Conservation (phyloP, 2,797 vertebrate species). For the Nothura maculosa region DNA sequence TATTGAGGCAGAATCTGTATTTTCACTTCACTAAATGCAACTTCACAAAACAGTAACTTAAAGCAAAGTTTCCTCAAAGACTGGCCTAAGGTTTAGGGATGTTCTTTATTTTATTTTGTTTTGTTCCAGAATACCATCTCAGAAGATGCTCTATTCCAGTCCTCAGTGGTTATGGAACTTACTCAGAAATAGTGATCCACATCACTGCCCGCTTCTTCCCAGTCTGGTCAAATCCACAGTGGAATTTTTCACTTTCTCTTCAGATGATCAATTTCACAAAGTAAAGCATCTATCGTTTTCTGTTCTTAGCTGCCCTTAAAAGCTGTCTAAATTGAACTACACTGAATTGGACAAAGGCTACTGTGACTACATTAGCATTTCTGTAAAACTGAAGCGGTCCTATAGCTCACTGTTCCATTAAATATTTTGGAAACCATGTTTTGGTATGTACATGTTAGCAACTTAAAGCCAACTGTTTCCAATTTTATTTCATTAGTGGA, state of each 20-base stretch:
- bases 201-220: not conserved
- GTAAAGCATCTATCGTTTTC: not conserved
- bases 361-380: not conserved
- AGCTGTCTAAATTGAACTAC: not conserved
- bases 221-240: not conserved
- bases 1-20: not conserved
- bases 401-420: not conserved
- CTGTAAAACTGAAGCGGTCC: not conserved
- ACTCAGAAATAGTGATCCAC: not conserved
- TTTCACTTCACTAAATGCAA: not conserved
- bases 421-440: not conserved
- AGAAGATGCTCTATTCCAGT: not conserved
- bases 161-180: rapidly evolving
- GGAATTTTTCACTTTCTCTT: not conserved
- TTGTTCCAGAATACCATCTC: not conserved
- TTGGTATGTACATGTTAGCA: not conserved
- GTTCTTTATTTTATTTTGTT: not conserved
- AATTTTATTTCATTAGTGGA: not conserved
- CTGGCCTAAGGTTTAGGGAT: not conserved
- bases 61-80: not conserved
- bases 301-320: not conserved
- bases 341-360: too few relatives aligned
- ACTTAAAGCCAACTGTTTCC: not conserved
- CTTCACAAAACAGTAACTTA: not conserved
- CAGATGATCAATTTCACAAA: not conserved